Evolutionary conservation across 1,140 invertebrate species (phyloP), one percentile per base, ranked within the genome.

Genomic region (Scaptodrosophila lebanonensis): DNA sequence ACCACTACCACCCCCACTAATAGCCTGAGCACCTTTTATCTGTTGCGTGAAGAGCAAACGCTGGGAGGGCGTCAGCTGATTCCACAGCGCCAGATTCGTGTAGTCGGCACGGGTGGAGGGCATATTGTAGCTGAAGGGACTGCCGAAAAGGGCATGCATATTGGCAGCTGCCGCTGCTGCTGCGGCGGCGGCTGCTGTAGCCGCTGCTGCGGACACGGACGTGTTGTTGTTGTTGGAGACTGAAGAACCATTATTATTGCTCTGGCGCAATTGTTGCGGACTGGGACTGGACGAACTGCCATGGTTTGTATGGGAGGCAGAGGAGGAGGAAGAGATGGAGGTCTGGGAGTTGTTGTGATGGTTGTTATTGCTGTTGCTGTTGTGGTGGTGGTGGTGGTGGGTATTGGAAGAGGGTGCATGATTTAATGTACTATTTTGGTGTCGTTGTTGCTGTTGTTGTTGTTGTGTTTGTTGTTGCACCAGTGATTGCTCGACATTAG

Each of bases 401-500:
- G 48, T 51, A 27, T 50, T 49, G 11, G 32, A 6, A 2, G 25
- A 22, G 18, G 29, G 66, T 62, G 53, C 53, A 54, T 60, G 57
- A 49, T 40, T 66, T 69, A 60, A 83, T 71, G 76, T 82, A 58
- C 57, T 36, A 0, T 68, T 64, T 61, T 45, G 20, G 40, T 69
- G 44, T 59, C 68, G 68, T 59, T 71, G 69, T 64, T 76, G 66
- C 39, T 79, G 73, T 62, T 69, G 71, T 58, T 63, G 58, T 8
- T 72, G 58, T 64, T 71, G 66, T 29, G 58, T 52, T 61, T 73
- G 71, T 66, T 82, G 75, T 83, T 82, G 75, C 70, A 79, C 66
- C 79, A 84, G 65, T 73, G 79, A 68, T 69, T 83, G 82, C 79
- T 86, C 84, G 84, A 84, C 69, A 86, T 83, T 84, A 64, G 77